A percentile compares a stretch with the other conserved stretches of the same genome.
phyloP scores from a whole-genome alignment of 2,113 vertebrate genomes.

The Eurystomus gularis region DNA sequence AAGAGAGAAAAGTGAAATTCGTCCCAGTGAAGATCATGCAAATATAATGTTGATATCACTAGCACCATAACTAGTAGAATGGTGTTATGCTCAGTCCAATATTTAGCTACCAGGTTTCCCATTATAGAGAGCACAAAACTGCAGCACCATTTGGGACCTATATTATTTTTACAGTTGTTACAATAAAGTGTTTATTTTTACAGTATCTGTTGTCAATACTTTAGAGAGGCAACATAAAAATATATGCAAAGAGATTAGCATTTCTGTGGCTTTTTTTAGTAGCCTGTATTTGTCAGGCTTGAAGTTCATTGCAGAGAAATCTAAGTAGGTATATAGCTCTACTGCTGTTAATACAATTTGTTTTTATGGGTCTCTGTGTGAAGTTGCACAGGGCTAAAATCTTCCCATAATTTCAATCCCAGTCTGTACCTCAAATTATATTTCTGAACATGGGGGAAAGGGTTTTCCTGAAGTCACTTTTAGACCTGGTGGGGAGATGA shows the following conservation, averaged over 20 bases:
- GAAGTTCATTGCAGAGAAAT: not conserved
- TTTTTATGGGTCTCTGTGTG: not conserved
- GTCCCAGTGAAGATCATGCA: not conserved
- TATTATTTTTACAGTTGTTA: not conserved
- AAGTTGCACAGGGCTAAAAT: not conserved
- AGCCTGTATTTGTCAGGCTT: accelerated
- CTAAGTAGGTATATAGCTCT: not conserved
- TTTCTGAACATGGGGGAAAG: not conserved
- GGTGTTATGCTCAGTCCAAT: not conserved
- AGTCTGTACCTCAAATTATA: not conserved
- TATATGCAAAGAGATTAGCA: not conserved
- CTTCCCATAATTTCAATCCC: not conserved
- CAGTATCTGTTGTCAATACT: not conserved
- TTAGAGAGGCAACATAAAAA: not conserved
- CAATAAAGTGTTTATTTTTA: not conserved
- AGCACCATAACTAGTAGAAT: not conserved
- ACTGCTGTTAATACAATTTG: not conserved
- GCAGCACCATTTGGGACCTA: not conserved
- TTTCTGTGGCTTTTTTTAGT: not conserved
- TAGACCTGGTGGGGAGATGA: not conserved
- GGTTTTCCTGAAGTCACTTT: not conserved
- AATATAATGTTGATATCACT: not conserved
- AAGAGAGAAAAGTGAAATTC: not conserved
- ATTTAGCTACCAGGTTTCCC: not conserved
- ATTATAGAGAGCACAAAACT: not conserved